Evolutionary conservation across 1,140 invertebrate genomes (phyloP).

Genomic region (Myzus persicae): DNA sequence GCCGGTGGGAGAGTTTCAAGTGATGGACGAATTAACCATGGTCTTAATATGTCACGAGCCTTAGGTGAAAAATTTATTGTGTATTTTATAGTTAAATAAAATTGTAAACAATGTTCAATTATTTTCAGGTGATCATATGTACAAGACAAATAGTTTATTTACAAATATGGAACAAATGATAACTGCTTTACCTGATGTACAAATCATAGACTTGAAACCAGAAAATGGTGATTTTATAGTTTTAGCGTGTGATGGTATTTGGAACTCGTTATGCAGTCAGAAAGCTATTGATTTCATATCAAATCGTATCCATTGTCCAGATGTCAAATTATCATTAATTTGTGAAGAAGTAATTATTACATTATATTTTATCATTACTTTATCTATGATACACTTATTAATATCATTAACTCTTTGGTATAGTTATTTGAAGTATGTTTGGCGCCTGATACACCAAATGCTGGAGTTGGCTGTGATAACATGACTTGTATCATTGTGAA

Average conservation of each 20-base stretch:
- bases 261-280: slow-evolving; percentile 97
- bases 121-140: slow-evolving; percentile 85
- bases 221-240: slow-evolving; percentile 91
- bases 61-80: slow-evolving; percentile 71
- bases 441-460: slow-evolving; percentile 87
- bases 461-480: slow-evolving; percentile 98
- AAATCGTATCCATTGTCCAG: slow-evolving; percentile 71
- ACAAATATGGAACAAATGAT: slow-evolving; percentile 88
- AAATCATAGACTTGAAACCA: slow-evolving; percentile 75
- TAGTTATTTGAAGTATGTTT: slow-evolving; percentile 93
- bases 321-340: slow-evolving; percentile 80
- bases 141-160: slow-evolving; percentile 85
- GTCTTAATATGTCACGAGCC: slow-evolving; percentile 93
- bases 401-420: slow-evolving; percentile 63
- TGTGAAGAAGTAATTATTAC: slow-evolving; percentile 87
- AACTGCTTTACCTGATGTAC: slow-evolving; percentile 90
- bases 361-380: too few species aligned
- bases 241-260: slow-evolving; percentile 98
- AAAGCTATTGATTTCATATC: slow-evolving; percentile 91
- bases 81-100: not conserved
- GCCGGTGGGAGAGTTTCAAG: slow-evolving; percentile 91
- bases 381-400: too few species aligned
- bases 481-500: slow-evolving; percentile 96
- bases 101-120: not conserved
- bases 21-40: slow-evolving; percentile 95